Evolutionary conservation across 2,113 vertebrate species (phyloP).

Genomic region (Alaudala cheleensis): DNA sequence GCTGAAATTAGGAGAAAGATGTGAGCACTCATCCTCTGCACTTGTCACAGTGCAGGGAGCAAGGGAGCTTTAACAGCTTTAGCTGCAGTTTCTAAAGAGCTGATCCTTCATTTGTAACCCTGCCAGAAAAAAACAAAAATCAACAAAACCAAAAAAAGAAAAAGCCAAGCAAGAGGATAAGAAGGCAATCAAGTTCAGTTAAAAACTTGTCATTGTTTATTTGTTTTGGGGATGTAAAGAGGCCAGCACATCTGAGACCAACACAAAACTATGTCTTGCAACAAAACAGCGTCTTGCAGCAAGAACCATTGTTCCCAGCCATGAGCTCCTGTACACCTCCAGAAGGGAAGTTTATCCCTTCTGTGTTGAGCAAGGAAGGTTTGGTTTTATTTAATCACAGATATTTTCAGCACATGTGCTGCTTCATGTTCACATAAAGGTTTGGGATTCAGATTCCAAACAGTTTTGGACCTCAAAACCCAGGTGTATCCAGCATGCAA

Average conservation of each 20-base stretch:
- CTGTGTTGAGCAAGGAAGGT: neutral
- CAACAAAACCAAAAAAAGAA: neutral
- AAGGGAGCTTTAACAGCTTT: neutral
- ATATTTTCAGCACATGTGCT: neutral
- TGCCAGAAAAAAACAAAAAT: neutral
- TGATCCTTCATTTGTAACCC: neutral
- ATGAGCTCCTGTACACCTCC: neutral
- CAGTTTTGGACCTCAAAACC: neutral
- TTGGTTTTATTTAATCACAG: neutral
- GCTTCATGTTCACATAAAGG: neutral
- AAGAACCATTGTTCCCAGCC: neutral
- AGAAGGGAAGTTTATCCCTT: neutral
- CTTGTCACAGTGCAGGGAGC: neutral
- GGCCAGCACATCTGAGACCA: neutral
- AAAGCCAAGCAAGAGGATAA: neutral
- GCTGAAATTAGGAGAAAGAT: neutral
- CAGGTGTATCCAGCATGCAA: neutral
- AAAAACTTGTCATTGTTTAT: neutral
- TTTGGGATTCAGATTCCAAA: neutral
- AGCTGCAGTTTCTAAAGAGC: neutral
- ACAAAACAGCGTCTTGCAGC: neutral
- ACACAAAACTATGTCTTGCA: accelerated
- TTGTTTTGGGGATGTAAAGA: neutral
- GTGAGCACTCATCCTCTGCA: neutral
- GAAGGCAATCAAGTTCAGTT: neutral